Evolutionary conservation across 1,140 invertebrate species (phyloP).

Genomic region (Drosophila pruinosa): DNA sequence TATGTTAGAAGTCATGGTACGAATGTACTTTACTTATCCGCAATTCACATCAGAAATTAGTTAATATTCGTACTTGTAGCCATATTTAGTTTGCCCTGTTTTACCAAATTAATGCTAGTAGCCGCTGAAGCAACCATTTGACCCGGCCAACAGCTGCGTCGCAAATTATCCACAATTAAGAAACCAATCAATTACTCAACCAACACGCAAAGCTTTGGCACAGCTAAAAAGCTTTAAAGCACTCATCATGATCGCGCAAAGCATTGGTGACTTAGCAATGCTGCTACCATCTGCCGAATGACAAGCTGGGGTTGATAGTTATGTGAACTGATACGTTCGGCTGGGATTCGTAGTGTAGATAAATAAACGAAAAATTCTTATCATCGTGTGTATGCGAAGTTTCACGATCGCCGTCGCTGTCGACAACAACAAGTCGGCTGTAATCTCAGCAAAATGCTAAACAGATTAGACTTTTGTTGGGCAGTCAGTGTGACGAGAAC

Average conservation of each 20-base stretch:
- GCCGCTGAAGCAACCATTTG: slow-evolving; percentile 10
- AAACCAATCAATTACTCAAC: slow-evolving; percentile 6
- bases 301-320: not conserved
- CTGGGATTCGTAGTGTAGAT: slow-evolving; percentile 4
- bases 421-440: not conserved
- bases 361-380: slow-evolving; percentile 21
- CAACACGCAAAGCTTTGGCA: slow-evolving; percentile 6
- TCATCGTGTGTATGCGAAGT: slow-evolving; percentile 38
- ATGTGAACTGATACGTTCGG: not conserved
- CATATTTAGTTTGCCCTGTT: not conserved
- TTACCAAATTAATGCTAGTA: not conserved
- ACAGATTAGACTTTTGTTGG: not conserved
- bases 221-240: slow-evolving; percentile 4
- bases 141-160: slow-evolving; percentile 27
- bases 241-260: not conserved
- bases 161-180: slow-evolving; percentile 14
- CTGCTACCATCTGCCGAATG: not conserved
- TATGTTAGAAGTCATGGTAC: not conserved
- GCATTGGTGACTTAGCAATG: not conserved
- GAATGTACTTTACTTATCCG: not conserved
- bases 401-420: slow-evolving; percentile 3
- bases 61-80: not conserved
- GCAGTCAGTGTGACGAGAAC: slow-evolving; percentile 36
- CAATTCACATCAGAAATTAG: not conserved
- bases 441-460: slow-evolving; percentile 10